Conservation (phyloP, 2,888 invertebrate genomes). For the Selenia dentaria region DNA sequence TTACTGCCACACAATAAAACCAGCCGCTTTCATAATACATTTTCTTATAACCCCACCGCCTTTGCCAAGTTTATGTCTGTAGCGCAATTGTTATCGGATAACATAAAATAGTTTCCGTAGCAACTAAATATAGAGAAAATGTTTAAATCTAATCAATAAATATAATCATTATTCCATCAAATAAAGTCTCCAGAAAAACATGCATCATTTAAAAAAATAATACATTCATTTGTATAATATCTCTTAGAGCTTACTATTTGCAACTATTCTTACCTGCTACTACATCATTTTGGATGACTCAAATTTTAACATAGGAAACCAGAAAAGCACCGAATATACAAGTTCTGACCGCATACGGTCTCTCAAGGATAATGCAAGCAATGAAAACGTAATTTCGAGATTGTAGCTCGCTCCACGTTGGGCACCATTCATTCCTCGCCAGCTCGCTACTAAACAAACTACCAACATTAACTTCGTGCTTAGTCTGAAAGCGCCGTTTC, state of each 20-base stretch:
- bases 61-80: conserved; percentile 52
- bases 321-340: conserved; percentile 31
- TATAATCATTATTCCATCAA: no score
- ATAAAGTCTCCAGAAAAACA: no score
- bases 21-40: conserved; percentile 65
- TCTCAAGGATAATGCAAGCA: conserved; percentile 47
- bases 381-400: conserved; percentile 47
- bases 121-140: no score
- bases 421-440: conserved; percentile 43
- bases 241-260: no score
- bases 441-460: conserved; percentile 39
- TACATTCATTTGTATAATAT: no score
- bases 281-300: conserved; percentile 23
- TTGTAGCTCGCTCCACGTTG: conserved; percentile 47
- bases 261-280: conserved; percentile 10
- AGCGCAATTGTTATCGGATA: conserved; percentile 58
- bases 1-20: conserved; percentile 69
- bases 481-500: conserved; percentile 23
- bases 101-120: no score
- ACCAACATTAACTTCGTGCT: conserved; percentile 34
- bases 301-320: conserved; percentile 20
- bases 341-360: conserved; percentile 46
- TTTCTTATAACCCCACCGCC: conserved; percentile 50
- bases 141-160: no score
- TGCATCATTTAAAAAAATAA: no score